Evolutionary conservation across 2,888 invertebrate species (phyloP), one percentile per base, ranked within the genome.

Genomic region (Lasioglossum pauxillum): DNA sequence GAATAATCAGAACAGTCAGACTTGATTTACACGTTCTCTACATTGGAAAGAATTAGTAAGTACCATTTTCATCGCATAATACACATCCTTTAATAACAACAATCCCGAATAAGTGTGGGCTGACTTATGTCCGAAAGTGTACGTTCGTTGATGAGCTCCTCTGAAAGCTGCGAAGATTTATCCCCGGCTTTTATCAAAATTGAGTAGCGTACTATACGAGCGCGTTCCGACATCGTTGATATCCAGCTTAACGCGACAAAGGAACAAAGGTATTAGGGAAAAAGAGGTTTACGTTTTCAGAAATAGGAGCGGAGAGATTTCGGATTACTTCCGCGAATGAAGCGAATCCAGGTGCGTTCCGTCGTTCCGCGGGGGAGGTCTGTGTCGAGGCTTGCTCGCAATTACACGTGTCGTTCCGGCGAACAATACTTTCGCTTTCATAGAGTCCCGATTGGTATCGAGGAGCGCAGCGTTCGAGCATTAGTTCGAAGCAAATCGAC

Each of bases 401-500:
- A 57, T 57, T 57, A 57, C 57, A 12, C n/a, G 57, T n/a, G 57
- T 57, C 57, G 12, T 57, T 12, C 57, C 8, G n/a, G 12, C 57
- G 57, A 64, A 64, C 64, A 10, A 41, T 41, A 41, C 71, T 71
- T 71, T 71, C n/a, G 23, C n/a, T 71, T 71, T 71, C 71, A 14
- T 41, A 8, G 64, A 19, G 31, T 7, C 41, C 41, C 41, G 71
- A 41, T 71, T 41, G 71, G 41, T 41, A 41, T 41, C 71, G 71
- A 41, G n/a, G 14, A n/a, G 69, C 38, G 64, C 69, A 23, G 38
- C n/a, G n/a, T 41, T 41, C 41, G 71, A 41, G n/a, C n/a, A 41
- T 71, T 71, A 71, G 71, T 71, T 71, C 41, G 38, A n/a, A 41
- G 71, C 71, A 41, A 71, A 76, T 64, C 76, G 46, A 76, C 10